Conservation (phyloP, 2,797 vertebrate species). For the Manis pentadactyla region DNA sequence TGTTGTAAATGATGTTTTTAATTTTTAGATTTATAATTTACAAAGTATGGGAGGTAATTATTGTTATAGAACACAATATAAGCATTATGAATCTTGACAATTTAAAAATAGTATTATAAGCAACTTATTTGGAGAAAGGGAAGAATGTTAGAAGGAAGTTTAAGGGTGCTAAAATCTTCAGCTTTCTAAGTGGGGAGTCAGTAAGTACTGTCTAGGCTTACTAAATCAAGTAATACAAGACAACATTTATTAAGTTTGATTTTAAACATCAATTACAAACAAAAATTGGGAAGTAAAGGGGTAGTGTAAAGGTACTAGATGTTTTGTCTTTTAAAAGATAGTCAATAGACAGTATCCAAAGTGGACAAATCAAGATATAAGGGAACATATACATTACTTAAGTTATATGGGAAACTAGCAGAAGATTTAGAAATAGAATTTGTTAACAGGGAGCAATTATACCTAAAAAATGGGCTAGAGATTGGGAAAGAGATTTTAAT, state of each 20-base stretch:
- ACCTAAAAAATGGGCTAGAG: background rate
- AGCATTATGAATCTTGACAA: constrained; percentile 38
- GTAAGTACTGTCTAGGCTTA: background rate
- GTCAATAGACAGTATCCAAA: background rate
- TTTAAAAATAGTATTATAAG: constrained; percentile 27
- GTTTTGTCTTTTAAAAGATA: background rate
- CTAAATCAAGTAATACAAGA: background rate
- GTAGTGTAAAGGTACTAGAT: background rate
- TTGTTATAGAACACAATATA: background rate
- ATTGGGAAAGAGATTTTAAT: background rate
- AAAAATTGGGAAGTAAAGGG: background rate
- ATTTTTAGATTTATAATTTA: constrained; percentile 16
- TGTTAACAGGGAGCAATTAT: background rate
- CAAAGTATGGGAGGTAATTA: background rate
- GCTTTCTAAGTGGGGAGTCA: background rate
- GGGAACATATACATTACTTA: background rate
- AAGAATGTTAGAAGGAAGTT: background rate
- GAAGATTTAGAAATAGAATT: background rate
- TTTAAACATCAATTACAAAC: background rate
- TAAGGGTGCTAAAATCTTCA: background rate
- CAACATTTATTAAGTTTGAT: background rate
- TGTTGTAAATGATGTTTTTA: background rate
- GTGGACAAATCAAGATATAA: background rate
- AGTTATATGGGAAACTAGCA: background rate
- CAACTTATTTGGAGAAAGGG: background rate